Evolutionary conservation across 35 echinoderm and acorn worm species (phyloP), one percentile per base, ranked within the genome.

Genomic region (Amphiura filiformis): DNA sequence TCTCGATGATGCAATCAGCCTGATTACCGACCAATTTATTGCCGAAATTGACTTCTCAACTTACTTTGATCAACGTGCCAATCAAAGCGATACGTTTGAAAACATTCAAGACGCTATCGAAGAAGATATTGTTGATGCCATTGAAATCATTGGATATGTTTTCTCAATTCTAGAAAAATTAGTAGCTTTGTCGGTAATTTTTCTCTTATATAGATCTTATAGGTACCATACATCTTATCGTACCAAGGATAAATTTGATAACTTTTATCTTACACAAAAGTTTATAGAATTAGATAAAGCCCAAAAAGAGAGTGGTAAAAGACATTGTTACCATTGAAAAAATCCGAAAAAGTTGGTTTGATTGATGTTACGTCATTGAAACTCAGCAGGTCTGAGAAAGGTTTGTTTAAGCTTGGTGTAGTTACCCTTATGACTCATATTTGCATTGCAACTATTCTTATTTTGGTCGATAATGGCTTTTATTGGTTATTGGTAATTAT

Each of bases 261-360:
- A n/a, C n/a, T n/a, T n/a, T n/a, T n/a, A n/a, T n/a, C 89, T 32
- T 82, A 84, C 52, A 93, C 94, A 14, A 96, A 96, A 40, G 94
- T 96, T 93, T 23, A 88, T 87, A 64, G 81, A 81, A 75, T 64
- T 96, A 26, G 94, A 96, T 65, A 47, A 65, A 0, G 41, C 56
- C 75, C 82, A 91, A 7, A 80, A 82, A 40, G 26, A 89, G 42
- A 44, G 79, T 30, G 87, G 87, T 26, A 76, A 47, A 37, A 92
- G 26, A 35, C 39, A 42, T 17, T 96, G n/a, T 61, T 96, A 20
- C 94, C 94, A 23, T 75, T 96, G 32, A 96, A 96, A 57, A 96
- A 96, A 57, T 57, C 87, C 35, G 94, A 96, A 39, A 75, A 65
- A 31, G 79, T 56, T 26, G 87, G 84, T 36, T 57, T 87, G 23